Evolutionary conservation across 2,113 vertebrate genomes (phyloP).

Genomic region (Caracal caracal): DNA sequence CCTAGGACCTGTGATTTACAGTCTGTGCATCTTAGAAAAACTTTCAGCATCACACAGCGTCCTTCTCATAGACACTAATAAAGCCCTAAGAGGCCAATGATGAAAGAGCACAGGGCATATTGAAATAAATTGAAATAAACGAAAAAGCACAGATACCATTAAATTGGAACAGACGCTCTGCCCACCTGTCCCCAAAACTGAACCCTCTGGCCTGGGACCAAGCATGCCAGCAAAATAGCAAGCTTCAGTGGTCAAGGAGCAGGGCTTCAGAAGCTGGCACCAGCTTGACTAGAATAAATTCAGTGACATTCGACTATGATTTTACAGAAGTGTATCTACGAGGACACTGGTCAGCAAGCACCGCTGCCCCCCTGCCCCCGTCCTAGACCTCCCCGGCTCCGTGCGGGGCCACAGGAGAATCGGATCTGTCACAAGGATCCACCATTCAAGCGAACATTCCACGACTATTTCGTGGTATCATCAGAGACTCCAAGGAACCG

Average conservation of each 20-base stretch:
- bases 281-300: fast-evolving
- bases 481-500: not conserved
- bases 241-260: not conserved
- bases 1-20: not conserved
- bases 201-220: not conserved
- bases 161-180: not conserved
- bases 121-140: not conserved
- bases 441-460: not conserved
- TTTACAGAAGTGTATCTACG: not conserved
- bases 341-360: not conserved
- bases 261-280: not conserved
- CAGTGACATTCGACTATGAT: not conserved
- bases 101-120: not conserved
- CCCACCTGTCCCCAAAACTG: not conserved
- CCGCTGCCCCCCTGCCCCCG: not conserved
- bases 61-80: not conserved
- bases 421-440: not conserved
- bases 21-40: not conserved
- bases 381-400: not conserved
- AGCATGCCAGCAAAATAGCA: not conserved
- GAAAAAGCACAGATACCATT: not conserved
- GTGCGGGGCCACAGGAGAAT: not conserved
- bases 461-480: not conserved
- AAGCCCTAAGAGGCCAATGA: not conserved
- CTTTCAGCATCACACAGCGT: not conserved